Evolutionary conservation across 2,888 invertebrate species (phyloP).

Genomic region (Trachelus stipa): DNA sequence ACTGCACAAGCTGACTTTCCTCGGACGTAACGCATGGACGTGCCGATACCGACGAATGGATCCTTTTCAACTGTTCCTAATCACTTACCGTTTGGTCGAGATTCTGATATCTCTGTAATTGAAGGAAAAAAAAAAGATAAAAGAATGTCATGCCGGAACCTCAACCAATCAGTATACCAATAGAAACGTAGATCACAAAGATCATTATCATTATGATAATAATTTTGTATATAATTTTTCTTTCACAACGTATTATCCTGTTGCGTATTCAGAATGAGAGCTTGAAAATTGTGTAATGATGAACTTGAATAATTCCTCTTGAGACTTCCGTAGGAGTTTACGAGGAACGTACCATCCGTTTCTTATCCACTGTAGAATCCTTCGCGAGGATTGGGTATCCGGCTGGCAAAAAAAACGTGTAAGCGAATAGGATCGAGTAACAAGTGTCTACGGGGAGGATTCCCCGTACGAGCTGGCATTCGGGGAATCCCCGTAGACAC

Average conservation of each 20-base stretch:
- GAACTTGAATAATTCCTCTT: neutral
- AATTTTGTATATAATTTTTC: neutral
- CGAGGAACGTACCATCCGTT: neutral
- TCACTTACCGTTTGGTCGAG: neutral
- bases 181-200: neutral
- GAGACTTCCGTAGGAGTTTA: neutral
- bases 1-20: conserved; percentile 28
- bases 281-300: neutral
- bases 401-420: neutral
- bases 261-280: no score
- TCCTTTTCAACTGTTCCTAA: neutral
- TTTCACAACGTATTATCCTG: neutral
- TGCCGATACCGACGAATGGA: conserved; percentile 20
- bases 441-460: neutral
- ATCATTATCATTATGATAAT: neutral
- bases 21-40: conserved; percentile 27
- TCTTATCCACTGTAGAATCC: neutral
- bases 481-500: neutral
- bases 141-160: neutral
- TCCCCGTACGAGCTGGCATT: neutral
- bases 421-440: neutral
- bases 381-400: neutral
- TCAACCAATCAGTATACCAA: neutral
- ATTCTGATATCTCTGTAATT: neutral
- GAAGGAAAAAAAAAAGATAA: no score